These are phyloP conservation scores for Zaprionus ornatus DNA, from an alignment of 1,140 invertebrate genomes.

Conservation along the genomic window DNA sequence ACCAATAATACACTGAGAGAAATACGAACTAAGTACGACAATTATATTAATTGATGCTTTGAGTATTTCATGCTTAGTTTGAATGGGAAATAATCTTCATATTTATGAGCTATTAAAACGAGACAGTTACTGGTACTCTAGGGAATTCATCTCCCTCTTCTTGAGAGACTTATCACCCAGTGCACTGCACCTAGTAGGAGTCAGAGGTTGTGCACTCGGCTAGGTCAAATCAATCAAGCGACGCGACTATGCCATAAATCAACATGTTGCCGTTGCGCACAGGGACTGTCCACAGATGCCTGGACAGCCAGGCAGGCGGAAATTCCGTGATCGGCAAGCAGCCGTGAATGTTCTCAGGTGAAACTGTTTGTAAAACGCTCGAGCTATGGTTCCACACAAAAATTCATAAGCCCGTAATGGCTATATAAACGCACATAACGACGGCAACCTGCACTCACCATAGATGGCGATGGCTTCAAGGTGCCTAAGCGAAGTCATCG, in stretches of 20 bases:
- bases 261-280: constrained; percentile 6
- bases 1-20: constrained; percentile 1
- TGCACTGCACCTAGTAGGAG: background rate
- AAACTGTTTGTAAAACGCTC: constrained; percentile 39
- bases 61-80: background rate
- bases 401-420: constrained; percentile 61
- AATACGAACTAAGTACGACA: background rate
- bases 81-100: background rate
- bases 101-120: background rate
- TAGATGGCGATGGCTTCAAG: constrained; percentile 69
- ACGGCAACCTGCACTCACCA: constrained; percentile 48
- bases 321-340: constrained; percentile 61
- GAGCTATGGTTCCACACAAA: constrained; percentile 16
- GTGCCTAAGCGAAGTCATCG: constrained; percentile 44
- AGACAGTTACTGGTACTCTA: background rate
- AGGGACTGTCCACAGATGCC: constrained; percentile 17
- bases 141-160: no score
- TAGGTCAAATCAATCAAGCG: constrained; percentile 68
- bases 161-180: background rate
- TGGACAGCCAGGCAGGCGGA: constrained; percentile 36
- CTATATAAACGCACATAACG: constrained; percentile 63
- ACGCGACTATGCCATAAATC: constrained; percentile 52
- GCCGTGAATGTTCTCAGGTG: constrained; percentile 57
- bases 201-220: constrained; percentile 34
- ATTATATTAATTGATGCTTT: background rate